Evolutionary conservation across 2,113 vertebrate species (phyloP).

Genomic region (Edolisoma coerulescens): DNA sequence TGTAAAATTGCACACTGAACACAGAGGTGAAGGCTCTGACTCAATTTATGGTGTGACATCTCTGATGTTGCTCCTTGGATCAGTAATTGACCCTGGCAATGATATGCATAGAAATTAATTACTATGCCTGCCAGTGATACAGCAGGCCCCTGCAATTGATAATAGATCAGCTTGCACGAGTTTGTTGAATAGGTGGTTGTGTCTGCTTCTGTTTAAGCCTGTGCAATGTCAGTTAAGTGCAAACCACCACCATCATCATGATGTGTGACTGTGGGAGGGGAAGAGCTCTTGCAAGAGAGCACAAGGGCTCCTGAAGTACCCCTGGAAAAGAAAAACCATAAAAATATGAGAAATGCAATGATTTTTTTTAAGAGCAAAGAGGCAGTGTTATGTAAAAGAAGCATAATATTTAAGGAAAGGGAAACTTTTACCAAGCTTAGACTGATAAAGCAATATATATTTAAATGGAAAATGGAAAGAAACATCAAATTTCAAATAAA

Average conservation of each 20-base stretch:
- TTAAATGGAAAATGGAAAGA: no score
- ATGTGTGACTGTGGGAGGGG: neutral
- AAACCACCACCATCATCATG: neutral
- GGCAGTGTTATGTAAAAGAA: no score
- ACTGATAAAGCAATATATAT: no score
- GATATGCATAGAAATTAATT: slow-evolving; percentile 92
- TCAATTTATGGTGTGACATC: slow-evolving; percentile 86
- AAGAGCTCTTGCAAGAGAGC: neutral
- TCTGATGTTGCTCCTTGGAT: slow-evolving; percentile 77
- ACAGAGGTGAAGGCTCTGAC: slow-evolving; percentile 81
- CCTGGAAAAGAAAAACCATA: neutral
- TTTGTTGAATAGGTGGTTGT: slow-evolving; percentile 51
- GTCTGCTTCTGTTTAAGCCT: slow-evolving; percentile 48
- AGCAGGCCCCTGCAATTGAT: slow-evolving; percentile 45
- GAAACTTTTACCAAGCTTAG: no score
- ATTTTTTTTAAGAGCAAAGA: no score
- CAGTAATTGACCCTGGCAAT: slow-evolving; percentile 89
- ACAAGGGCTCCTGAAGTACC: accelerated
- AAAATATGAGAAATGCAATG: no score
- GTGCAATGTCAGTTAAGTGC: slow-evolving; percentile 23
- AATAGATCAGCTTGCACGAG: slow-evolving; percentile 73
- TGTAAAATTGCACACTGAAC: slow-evolving; percentile 75
- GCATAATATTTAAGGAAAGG: no score
- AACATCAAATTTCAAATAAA: no score
- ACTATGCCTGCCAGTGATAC: slow-evolving; percentile 67